phyloP scores from a whole-genome alignment of 1,140 invertebrate species.

The Drosophila arawakana region DNA sequence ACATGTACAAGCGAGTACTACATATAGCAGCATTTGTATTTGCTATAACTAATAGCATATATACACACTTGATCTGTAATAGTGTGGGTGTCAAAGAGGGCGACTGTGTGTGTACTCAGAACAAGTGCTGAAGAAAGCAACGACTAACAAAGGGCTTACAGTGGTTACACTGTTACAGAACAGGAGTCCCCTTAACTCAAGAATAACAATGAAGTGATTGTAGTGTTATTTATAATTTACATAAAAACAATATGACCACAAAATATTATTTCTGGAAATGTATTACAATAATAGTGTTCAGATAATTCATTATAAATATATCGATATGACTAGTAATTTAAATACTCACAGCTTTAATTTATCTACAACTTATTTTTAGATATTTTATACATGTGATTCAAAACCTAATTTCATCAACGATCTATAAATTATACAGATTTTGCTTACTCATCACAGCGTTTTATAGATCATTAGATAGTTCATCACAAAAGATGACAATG shows the following conservation, averaged over 20 bases:
- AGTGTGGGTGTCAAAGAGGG: constrained; percentile 19
- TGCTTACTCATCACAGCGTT: not conserved
- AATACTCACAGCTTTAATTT: too few relatives aligned
- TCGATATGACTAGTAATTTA: too few relatives aligned
- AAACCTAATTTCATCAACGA: not conserved
- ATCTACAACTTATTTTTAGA: too few relatives aligned
- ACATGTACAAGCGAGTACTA: constrained; percentile 31
- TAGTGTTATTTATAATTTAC: too few relatives aligned
- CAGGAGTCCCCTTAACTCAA: too few relatives aligned
- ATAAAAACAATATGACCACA: too few relatives aligned
- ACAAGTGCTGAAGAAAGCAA: constrained; percentile 13
- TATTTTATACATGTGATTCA: too few relatives aligned
- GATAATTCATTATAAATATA: too few relatives aligned
- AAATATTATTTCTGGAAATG: too few relatives aligned
- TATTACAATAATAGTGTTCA: too few relatives aligned
- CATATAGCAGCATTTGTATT: constrained; percentile 36
- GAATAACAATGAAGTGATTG: too few relatives aligned
- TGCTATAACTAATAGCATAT: constrained; percentile 41
- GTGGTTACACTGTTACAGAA: not conserved
- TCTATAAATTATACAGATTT: not conserved
- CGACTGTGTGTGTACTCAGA: constrained; percentile 1
- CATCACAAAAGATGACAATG: constrained; percentile 8
- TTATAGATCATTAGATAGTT: not conserved
- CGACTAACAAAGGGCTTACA: constrained; percentile 2
- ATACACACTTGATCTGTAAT: constrained; percentile 2